A percentile compares a stretch with the other conserved stretches of the same genome.
These are phyloP conservation scores for Drosophila bunnanda DNA, from an alignment of 2,888 invertebrate genomes.

Conservation along the genomic window DNA sequence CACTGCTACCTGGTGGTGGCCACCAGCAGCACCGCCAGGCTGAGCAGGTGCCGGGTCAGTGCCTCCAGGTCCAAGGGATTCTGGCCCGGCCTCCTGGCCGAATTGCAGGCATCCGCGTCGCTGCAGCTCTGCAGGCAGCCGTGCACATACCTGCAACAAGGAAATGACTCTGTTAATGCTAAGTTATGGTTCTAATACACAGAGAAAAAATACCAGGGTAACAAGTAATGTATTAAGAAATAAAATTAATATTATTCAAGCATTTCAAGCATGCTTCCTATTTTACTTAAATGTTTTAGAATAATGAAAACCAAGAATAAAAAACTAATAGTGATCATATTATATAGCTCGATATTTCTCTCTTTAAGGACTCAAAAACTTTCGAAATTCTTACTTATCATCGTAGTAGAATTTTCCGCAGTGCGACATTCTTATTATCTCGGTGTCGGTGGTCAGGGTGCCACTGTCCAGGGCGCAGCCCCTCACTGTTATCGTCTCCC, in stretches of 20 bases:
- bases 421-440: constrained; percentile 98
- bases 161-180: constrained; percentile 42
- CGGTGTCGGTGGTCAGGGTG: constrained; percentile 97
- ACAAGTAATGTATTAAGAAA: background rate
- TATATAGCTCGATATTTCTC: background rate
- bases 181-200: constrained; percentile 52
- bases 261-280: background rate
- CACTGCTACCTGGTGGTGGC: constrained; percentile 65
- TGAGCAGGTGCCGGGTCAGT: constrained; percentile 52
- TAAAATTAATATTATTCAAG: background rate
- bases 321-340: background rate
- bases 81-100: constrained; percentile 49
- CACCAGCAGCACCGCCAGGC: constrained; percentile 49
- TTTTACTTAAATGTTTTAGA: background rate
- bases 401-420: constrained; percentile 97
- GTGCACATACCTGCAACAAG: constrained; percentile 89
- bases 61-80: constrained; percentile 46
- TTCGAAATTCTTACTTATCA: constrained; percentile 87
- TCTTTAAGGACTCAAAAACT: background rate
- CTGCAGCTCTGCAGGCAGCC: constrained; percentile 98
- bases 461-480: constrained; percentile 98
- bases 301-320: too few relatives aligned
- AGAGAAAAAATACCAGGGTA: constrained; percentile 21
- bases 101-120: constrained; percentile 96
- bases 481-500: constrained; percentile 93